Base-by-base conservation (phyloP, 2,888 invertebrate species). In the Anodontia alba region DNA sequence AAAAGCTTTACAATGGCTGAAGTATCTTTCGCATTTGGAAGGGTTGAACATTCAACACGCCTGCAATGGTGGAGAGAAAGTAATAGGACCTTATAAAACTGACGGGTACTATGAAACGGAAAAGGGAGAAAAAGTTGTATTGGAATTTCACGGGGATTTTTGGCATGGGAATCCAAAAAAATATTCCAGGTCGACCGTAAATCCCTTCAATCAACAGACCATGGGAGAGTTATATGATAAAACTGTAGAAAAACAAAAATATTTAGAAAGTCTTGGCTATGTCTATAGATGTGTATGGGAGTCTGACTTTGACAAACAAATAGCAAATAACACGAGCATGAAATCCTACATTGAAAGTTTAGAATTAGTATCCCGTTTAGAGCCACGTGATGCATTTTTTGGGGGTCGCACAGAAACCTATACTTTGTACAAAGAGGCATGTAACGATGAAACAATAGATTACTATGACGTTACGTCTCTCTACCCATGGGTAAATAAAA, bases 311-410 rank as follows among this genome's bases (percentile, higher is more conserved):
- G 67, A 76, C 0, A 42, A 42, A 42, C 7, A 7, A 7, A 15
- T 7, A 15, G 8, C 15, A 78, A 87, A 5, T 89, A 83, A 36
- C 68, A 80, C 0, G 7, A 68, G 15, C 26, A 20, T 90, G 66
- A 73, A 75, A 42, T 0, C 33, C 12, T 88, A 82, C 54, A 62
- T 84, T 1, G 31, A 71, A 20, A n/a, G 31, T 17, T 36, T 81
- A 12, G 70, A 87, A 23, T n/a, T 88, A 2, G 33, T 43, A 36
- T 73, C 78, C 1, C 78, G 81, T 7, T 31, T 90, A 15, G 62
- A 87, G n/a, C 88, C 89, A 17, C 73, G 87, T 42, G 89, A 90
- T 73, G 87, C 88, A 20, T 90, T 92, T 68, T 90, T 72, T 79
- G 90, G 91, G 3, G 92, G 91, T 0, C 31, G 91, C 23, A 88